Base-by-base conservation (phyloP, 2,888 invertebrate genomes). In the Lasioglossum zephyrum region DNA sequence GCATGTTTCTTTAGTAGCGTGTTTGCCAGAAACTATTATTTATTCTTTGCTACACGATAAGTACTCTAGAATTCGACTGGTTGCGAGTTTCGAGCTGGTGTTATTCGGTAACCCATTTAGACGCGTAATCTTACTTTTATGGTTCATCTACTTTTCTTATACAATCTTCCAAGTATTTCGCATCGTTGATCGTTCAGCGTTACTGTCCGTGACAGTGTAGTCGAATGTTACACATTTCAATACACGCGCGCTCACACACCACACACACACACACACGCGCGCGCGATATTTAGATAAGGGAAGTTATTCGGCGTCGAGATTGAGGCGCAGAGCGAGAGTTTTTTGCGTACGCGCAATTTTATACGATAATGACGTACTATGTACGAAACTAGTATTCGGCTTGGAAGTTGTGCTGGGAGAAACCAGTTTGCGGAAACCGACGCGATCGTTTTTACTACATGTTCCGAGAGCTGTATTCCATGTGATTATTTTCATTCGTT, bases 371-470 rank as follows among this genome's bases (percentile, higher is more conserved):
- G 53, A 73, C 74, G 84, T 85, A 84, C 84, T 66, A 73, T 73
- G 79, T 79, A 84, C 79, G 75, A 63, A 60, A 69, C 47, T 79
- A 85, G 85, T 84, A 76, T 84, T 85, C 76, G 36, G 79, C 79
- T 85, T 85, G 49, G 66, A 76, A 79, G 73, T 76, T 73, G 49
- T 84, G 72, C 22, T 60, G 74, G 41, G 57, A 73, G 60, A 73
- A 74, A 69, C 60, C 73, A 60, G 73, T 41, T 74, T 39, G n/a
- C 80, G 66, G 73, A 74, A 47, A 47, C 66, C 53, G 49, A 73
- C 73, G 66, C 66, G 84, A 73, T 73, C 66, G 83, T 84, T 78
- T 60, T 57, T 84, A 57, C 41, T 69, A 63, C 57, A 11, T n/a
- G 57, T 57, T n/a, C 11, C 57, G n/a, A 57, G n/a, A n/a, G 57